Evolutionary conservation across 2,113 vertebrate species (phyloP).

Genomic region (Pseudopodoces humilis): DNA sequence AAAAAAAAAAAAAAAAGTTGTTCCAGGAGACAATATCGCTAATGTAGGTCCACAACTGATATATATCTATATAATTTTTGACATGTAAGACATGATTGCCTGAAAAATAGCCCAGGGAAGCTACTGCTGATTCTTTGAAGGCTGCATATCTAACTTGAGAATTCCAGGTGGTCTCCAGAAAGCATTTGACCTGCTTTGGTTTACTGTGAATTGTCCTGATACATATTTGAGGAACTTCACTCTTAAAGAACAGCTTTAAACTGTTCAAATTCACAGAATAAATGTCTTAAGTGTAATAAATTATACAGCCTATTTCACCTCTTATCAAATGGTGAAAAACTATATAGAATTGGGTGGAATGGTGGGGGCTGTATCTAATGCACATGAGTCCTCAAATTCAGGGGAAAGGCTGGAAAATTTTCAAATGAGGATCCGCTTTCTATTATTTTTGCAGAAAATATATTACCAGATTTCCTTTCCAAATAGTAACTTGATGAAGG

Average conservation of each 20-base stretch:
- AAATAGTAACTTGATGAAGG: not conserved
- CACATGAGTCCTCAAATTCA: accelerated
- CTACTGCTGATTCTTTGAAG: not conserved
- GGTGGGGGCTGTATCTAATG: not conserved
- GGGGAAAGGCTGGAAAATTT: not conserved
- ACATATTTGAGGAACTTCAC: not conserved
- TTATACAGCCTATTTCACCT: not conserved
- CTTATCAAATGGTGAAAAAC: not conserved
- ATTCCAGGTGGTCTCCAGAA: not conserved
- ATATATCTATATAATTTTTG: not conserved
- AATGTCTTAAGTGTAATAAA: not conserved
- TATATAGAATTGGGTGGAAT: not conserved
- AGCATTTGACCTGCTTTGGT: not conserved
- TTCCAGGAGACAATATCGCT: not conserved
- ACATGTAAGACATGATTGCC: not conserved
- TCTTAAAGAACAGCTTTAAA: not conserved
- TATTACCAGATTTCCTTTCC: not conserved
- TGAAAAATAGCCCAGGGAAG: not conserved
- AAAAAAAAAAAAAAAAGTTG: not conserved
- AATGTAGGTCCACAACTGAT: not conserved
- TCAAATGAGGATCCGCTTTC: not conserved
- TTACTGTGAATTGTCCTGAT: not conserved
- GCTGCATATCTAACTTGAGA: not conserved
- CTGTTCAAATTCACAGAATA: not conserved
- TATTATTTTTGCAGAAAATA: not conserved